Evolutionary conservation across 1,140 invertebrate genomes (phyloP).

Genomic region (Lutraria rhynchaena): DNA sequence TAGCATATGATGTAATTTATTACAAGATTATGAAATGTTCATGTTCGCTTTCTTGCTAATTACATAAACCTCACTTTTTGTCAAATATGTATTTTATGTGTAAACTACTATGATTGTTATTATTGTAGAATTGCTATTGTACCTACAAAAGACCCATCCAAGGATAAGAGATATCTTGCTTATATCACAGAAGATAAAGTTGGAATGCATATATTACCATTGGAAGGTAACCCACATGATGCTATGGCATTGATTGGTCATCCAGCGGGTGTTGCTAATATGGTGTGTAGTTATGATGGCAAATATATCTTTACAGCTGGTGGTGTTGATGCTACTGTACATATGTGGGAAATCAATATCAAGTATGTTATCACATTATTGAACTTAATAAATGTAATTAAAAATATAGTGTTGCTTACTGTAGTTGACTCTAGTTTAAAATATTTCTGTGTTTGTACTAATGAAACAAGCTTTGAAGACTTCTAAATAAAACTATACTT

Average conservation of each 20-base stretch:
- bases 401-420: too few species aligned
- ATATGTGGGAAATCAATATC: slow-evolving; percentile 86
- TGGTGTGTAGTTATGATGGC: slow-evolving; percentile 81
- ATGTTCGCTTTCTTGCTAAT: too few species aligned
- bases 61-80: too few species aligned
- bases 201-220: slow-evolving; percentile 87
- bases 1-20: too few species aligned
- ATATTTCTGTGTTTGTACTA: too few species aligned
- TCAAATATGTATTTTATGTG: too few species aligned
- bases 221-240: slow-evolving; percentile 89
- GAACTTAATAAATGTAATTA: too few species aligned
- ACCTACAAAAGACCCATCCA: slow-evolving; percentile 70
- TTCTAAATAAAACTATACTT: too few species aligned
- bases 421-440: too few species aligned
- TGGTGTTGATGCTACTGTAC: slow-evolving; percentile 83
- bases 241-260: slow-evolving; percentile 87
- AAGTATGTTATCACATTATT: slow-evolving; percentile 80
- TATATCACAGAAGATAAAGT: slow-evolving; percentile 87
- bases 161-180: slow-evolving; percentile 83
- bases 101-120: too few species aligned
- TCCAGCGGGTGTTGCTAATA: slow-evolving; percentile 83
- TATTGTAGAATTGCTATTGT: slow-evolving; percentile 66
- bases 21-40: too few species aligned
- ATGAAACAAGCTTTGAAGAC: too few species aligned
- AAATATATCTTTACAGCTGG: slow-evolving; percentile 85